These are phyloP conservation scores for Andrena camellia DNA, from an alignment of 2,888 invertebrate species.

Conservation along the genomic window DNA sequence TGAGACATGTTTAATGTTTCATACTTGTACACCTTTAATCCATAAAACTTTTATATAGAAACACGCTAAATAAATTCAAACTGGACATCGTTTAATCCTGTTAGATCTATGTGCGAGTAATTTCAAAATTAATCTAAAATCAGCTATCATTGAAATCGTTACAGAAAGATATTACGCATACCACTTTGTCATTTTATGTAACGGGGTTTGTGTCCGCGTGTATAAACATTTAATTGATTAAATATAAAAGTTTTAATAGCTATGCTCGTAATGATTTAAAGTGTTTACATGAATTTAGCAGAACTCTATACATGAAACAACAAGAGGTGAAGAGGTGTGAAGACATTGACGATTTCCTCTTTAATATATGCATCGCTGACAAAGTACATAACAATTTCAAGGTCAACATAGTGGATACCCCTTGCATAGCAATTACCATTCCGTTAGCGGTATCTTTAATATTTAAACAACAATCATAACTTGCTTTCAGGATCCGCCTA, in stretches of 20 bases:
- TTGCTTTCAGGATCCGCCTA: neutral
- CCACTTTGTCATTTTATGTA: neutral
- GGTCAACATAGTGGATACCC: conserved; percentile 51
- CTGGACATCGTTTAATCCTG: no score
- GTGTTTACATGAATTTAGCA: no score
- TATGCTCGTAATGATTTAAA: no score
- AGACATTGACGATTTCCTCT: conserved; percentile 22
- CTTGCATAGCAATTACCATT: conserved; percentile 59
- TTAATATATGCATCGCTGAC: conserved; percentile 33
- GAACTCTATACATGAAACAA: neutral
- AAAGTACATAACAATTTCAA: conserved; percentile 64
- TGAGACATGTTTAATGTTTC: conserved; percentile 83
- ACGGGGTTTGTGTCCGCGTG: neutral
- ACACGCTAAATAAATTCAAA: neutral
- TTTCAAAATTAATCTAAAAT: no score
- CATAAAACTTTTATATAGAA: conserved; percentile 5
- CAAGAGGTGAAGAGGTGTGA: neutral
- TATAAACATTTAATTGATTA: neutral
- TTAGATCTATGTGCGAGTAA: neutral
- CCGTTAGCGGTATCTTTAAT: conserved; percentile 25
- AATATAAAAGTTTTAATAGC: neutral
- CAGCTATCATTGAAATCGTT: neutral
- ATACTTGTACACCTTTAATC: conserved; percentile 78
- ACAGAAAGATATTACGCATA: neutral
- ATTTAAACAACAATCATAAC: neutral